Conservation (phyloP, 2,888 invertebrate genomes). For the Halictus quadricinctus region DNA sequence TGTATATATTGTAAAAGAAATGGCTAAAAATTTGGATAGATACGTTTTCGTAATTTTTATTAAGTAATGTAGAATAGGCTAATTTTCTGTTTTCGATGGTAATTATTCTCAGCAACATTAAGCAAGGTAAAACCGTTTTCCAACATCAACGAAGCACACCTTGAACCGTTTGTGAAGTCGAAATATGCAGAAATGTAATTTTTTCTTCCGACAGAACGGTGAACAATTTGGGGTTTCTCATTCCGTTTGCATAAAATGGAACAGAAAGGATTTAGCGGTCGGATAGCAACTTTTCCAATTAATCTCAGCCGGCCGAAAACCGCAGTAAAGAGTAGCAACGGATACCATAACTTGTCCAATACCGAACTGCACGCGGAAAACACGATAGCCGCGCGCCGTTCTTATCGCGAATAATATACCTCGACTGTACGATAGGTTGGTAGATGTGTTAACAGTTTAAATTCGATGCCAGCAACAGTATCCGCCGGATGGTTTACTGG, state of each 20-base stretch:
- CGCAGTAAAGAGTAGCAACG: slow-evolving; percentile 32
- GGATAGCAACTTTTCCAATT: slow-evolving; percentile 46
- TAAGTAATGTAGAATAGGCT: no score
- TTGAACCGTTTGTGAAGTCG: neutral
- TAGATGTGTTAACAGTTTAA: slow-evolving; percentile 42
- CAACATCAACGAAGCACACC: neutral
- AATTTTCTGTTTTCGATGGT: no score
- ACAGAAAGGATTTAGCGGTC: slow-evolving; percentile 18
- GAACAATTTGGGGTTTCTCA: neutral
- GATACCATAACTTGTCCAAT: slow-evolving; percentile 33
- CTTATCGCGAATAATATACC: slow-evolving; percentile 45
- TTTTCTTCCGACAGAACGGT: neutral
- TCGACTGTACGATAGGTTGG: slow-evolving; percentile 18
- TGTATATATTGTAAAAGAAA: no score
- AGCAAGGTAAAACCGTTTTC: neutral
- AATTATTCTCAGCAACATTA: no score
- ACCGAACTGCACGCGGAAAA: slow-evolving; percentile 18
- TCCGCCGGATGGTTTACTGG: slow-evolving; percentile 15
- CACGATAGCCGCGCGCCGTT: slow-evolving; percentile 20
- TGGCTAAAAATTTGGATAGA: no score
- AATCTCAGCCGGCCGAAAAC: slow-evolving; percentile 29
- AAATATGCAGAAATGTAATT: neutral
- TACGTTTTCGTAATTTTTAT: no score
- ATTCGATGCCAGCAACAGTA: slow-evolving; percentile 32
- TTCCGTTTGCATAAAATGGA: slow-evolving; percentile 17